Evolutionary conservation across 2,888 invertebrate genomes (phyloP), one percentile per base, ranked within the genome.

Genomic region (Oxycera nigricornis): DNA sequence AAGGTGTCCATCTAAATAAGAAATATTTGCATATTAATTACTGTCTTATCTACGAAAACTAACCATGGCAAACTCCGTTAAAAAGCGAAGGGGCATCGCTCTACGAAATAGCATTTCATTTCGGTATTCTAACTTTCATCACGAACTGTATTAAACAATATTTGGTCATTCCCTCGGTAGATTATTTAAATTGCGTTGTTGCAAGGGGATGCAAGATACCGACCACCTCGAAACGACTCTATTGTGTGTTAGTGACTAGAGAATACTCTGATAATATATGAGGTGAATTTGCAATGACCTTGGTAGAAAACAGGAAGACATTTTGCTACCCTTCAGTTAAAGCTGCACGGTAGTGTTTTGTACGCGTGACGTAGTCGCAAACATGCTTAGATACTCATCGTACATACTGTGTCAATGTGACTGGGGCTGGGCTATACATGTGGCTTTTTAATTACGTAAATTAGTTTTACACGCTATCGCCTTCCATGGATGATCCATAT

Each of bases 281-380:
- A 70, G 70, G 70, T 84, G 85, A 83, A 84, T 85, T 84, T 83
- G 81, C 81, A 83, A 84, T 84, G 85, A 84, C 84, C 85, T 84
- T 84, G 84, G 84, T 82, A 83, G 80, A 31, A 67, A 17, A 28
- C 35, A 75, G 73, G 68, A 62, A 52, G 74, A 75, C 74, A 72
- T 73, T 72, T 73, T 61, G 67, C 50, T 70, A 68, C 30, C 67
- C 26, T 57, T 39, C 57, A 28, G 57, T 59, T 59, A 17, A 59
- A 77, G 76, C 79, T 80, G 79, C 57, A 57, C 57, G 57, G 24
- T 26, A 57, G 57, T 9, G 3, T 35, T 14, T 22, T 46, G 14
- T 24, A 41, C 41, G 7, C 7, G 6, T 14, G 7, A 28, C 22
- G 55, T 31, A 7, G 20, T 22, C 55, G 17, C 30, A 52, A n/a